Evolutionary conservation across 2,888 invertebrate species (phyloP), one percentile per base, ranked within the genome.

Genomic region (Caenorhabditis sp.): DNA sequence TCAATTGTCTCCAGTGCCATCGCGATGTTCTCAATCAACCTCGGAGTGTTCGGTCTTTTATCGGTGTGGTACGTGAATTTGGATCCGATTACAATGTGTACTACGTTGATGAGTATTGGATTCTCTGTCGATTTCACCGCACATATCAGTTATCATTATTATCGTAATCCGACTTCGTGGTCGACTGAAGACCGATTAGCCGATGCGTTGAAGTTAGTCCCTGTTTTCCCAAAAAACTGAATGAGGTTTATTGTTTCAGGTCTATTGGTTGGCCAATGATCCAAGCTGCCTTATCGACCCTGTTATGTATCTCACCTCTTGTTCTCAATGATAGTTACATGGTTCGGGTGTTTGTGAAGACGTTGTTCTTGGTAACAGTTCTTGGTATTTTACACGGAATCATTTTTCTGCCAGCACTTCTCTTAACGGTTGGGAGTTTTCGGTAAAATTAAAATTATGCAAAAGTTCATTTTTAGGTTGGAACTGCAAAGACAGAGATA

Each of bases 11-110:
- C 81, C 21, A 78, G 78, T 69, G 71, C 79, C 1, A 66, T 80
- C 19, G 83, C 83, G 6, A 82, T 83, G 81, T 60, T 81, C 17
- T 82, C 81, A 10, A 83, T 83, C 58, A 83, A 83, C 64, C 66
- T 82, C 14, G 83, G 83, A 10, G 83, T 83, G 0, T 83, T 83
- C 55, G 83, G 83, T 8, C 66, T 81, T 1, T 64, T 83, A 8
- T 80, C 80, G 3, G 69, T 80, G 0, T 83, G 83, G 83, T 58
- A 70, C 57, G 83, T 83, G 21, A 78, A 80, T 50, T 69, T 83
- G 36, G 83, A 83, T 62, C 83, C 83, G 1, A 82, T 83, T 49
- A 79, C 81, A 10, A 82, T 82, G 83, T 82, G 82, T 65, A 83
- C 82, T 12, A 80, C 81, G 8, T 61, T 83, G 23, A 81, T 83